Percentiles rank a stretch among this genome's conserved stretches.
Conservation (phyloP, 2,888 invertebrate species). For the Anthophora plumipes region DNA sequence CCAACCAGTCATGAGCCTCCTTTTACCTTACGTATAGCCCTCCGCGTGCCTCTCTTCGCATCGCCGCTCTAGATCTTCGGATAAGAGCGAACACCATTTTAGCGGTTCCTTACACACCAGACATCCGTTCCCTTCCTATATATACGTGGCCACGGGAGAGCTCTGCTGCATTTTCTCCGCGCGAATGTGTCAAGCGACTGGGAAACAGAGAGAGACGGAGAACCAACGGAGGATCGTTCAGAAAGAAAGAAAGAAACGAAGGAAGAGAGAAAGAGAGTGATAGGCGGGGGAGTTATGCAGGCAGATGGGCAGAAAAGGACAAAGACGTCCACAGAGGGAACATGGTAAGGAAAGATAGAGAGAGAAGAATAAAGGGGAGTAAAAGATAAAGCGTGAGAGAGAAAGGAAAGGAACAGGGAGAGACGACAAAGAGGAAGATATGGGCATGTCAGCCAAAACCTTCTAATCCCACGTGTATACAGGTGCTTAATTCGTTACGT, state of each 20-base stretch:
- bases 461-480: slow-evolving; percentile 67
- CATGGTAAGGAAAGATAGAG: slow-evolving; percentile 14
- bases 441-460: slow-evolving; percentile 62
- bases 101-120: slow-evolving; percentile 85
- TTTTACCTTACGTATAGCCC: slow-evolving; percentile 81
- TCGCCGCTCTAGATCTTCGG: slow-evolving; percentile 84
- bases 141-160: slow-evolving; percentile 59
- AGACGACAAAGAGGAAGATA: slow-evolving; percentile 36
- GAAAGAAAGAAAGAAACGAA: neutral
- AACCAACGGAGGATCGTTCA: slow-evolving; percentile 16
- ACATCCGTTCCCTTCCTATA: slow-evolving; percentile 83
- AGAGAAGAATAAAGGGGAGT: slow-evolving; percentile 13
- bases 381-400: slow-evolving; percentile 1
- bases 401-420: neutral
- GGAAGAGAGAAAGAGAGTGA: neutral
- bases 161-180: slow-evolving; percentile 71
- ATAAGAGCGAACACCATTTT: slow-evolving; percentile 85
- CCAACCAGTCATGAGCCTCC: slow-evolving; percentile 77
- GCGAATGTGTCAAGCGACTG: slow-evolving; percentile 67
- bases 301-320: slow-evolving; percentile 36
- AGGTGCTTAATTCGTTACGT: slow-evolving; percentile 69
- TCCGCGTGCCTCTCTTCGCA: slow-evolving; percentile 84
- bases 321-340: slow-evolving; percentile 31
- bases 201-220: slow-evolving; percentile 39
- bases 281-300: slow-evolving; percentile 7